Base-by-base conservation (phyloP, 64 coral and sea anemone genomes). In the Trachythela sp. region DNA sequence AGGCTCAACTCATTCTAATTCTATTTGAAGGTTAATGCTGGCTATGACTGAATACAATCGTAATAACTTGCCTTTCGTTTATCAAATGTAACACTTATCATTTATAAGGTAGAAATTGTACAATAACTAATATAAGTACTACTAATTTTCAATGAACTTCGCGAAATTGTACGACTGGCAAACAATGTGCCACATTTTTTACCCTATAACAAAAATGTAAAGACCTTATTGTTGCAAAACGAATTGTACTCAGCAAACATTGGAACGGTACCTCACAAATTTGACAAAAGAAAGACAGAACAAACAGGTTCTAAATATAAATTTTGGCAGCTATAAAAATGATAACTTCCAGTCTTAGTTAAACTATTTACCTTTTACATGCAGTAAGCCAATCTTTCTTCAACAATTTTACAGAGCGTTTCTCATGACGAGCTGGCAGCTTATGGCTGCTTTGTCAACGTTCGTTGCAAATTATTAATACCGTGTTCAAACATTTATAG, bases 401-500 rank as follows among this genome's bases (percentile, higher is more conserved):
- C 20, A 64, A 64, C 5, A 64, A 26, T 26, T 64, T 64, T 64
- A 8, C 13, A 64, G 4, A 64, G 6, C 15, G 26, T 35, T 30
- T 35, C 20, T 13, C 71, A 77, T 26, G 32, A 80, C 37, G 75
- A 34, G 20, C 56, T 64, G 0, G 30, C 75, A 37, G 2, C 31
- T 5, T 80, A 2, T 80, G 75, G 30, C 15, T 35, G 37, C 15
- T 80, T 37, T 39, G 37, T 8, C 2, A 80, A 35, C 30, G 75
- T 35, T 80, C 75, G 1, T 17, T 80, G 36, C 75, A 80, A 80
- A 80, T 80, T 80, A 80, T 80, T 80, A 37, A 80, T 80, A 80
- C 30, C 37, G 33, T 80, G 75, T 80, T 80, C 75, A 80, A 80
- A 80, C 4, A 80, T 80, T 80, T 80, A 80, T 80, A 30, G 75